Evolutionary conservation across 2,797 vertebrate species (phyloP).

Genomic region (Pristis pectinata): DNA sequence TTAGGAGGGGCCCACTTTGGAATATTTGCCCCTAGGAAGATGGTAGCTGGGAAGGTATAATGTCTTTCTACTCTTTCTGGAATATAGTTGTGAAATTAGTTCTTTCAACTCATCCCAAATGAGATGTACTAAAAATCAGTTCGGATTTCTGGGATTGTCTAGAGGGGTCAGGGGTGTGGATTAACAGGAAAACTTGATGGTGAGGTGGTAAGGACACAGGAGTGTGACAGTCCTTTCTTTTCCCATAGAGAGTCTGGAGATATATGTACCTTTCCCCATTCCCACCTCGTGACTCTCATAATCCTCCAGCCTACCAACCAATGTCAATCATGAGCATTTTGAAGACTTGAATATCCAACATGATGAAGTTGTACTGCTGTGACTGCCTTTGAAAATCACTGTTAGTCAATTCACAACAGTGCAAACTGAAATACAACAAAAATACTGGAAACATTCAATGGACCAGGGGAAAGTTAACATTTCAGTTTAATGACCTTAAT

Average conservation of each 20-base stretch:
- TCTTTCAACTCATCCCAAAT: too few relatives aligned
- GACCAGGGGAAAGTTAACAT: too few relatives aligned
- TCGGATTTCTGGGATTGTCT: background rate
- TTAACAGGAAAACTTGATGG: background rate
- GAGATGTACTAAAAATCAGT: background rate
- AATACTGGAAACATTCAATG: too few relatives aligned
- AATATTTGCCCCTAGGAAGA: background rate
- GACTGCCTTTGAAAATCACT: too few relatives aligned
- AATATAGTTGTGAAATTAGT: background rate
- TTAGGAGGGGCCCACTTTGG: background rate
- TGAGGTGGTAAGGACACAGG: background rate
- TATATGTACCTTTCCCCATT: background rate
- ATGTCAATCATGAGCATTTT: too few relatives aligned
- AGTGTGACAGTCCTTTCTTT: background rate
- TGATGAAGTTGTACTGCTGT: too few relatives aligned
- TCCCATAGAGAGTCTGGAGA: background rate
- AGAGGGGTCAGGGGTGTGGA: background rate
- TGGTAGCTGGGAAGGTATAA: background rate
- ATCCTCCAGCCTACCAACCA: too few relatives aligned
- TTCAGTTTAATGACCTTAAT: too few relatives aligned
- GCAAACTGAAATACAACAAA: too few relatives aligned
- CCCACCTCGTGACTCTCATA: background rate
- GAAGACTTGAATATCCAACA: too few relatives aligned
- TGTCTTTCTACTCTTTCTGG: background rate
- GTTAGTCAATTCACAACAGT: too few relatives aligned